phyloP scores from a whole-genome alignment of 2,888 invertebrate species.

The Spodoptera littoralis region DNA sequence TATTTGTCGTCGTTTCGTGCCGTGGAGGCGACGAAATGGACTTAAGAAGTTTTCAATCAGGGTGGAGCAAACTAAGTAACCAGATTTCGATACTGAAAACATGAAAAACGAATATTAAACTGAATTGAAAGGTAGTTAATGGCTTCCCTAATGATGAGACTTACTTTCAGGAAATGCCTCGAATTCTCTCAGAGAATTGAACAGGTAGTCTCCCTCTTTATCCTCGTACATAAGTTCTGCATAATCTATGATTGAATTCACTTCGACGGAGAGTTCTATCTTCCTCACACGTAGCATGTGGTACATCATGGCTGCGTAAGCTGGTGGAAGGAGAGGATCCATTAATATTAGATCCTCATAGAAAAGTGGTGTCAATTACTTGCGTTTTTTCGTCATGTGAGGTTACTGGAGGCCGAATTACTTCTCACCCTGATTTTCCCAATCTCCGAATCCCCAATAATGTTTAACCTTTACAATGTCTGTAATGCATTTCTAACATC shows the following conservation, averaged over 20 bases:
- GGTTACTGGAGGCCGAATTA: too few relatives aligned
- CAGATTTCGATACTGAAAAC: not conserved
- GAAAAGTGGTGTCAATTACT: too few relatives aligned
- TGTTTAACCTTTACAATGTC: too few relatives aligned
- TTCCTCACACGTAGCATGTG: not conserved
- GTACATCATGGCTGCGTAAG: not conserved
- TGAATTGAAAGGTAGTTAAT: too few relatives aligned
- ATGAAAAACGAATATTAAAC: not conserved
- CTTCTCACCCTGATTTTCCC: too few relatives aligned
- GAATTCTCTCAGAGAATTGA: slow-evolving; percentile 2
- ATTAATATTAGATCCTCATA: not conserved
- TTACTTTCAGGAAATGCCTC: slow-evolving; percentile 7
- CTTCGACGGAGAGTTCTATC: not conserved
- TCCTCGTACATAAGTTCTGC: slow-evolving; percentile 1
- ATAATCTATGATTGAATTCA: slow-evolving; percentile 15
- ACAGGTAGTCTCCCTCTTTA: not conserved
- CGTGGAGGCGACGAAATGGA: not conserved
- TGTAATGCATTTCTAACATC: too few relatives aligned
- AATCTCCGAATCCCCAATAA: too few relatives aligned
- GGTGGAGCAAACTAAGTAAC: not conserved
- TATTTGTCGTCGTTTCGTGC: not conserved
- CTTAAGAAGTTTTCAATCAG: not conserved
- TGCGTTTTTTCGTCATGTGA: too few relatives aligned
- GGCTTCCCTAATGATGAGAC: too few relatives aligned
- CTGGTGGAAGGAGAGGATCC: not conserved